Conservation (phyloP, 2,888 invertebrate species). For the Lasioglossum zephyrum region DNA sequence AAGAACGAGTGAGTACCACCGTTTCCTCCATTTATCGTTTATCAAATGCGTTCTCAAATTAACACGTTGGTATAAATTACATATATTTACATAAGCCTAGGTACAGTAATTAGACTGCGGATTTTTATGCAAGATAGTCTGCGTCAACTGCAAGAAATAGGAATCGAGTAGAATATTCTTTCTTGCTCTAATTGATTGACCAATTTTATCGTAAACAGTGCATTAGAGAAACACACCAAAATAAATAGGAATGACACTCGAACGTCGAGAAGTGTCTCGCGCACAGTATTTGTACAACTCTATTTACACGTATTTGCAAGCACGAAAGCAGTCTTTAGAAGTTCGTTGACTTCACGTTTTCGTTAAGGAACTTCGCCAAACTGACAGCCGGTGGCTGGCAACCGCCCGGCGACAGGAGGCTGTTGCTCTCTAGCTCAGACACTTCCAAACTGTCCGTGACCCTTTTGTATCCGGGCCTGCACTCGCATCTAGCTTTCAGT, state of each 20-base stretch:
- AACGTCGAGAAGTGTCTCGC: slow-evolving; percentile 8
- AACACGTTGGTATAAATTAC: slow-evolving; percentile 10
- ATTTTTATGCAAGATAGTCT: background rate
- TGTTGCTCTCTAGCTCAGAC: slow-evolving; percentile 80
- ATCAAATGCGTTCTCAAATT: background rate
- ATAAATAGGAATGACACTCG: slow-evolving; percentile 46
- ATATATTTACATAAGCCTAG: slow-evolving; percentile 29
- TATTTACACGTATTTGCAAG: slow-evolving; percentile 49
- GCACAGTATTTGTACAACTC: slow-evolving; percentile 34
- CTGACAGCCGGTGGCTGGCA: slow-evolving; percentile 88
- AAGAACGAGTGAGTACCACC: slow-evolving; percentile 81
- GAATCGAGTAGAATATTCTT: background rate
- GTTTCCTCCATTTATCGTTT: slow-evolving; percentile 3
- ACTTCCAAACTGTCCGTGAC: slow-evolving; percentile 78
- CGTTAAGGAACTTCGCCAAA: slow-evolving; percentile 88
- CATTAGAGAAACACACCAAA: background rate
- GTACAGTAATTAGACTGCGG: background rate
- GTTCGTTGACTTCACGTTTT: slow-evolving; percentile 70
- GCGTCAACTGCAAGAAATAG: background rate
- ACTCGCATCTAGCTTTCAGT: slow-evolving; percentile 87
- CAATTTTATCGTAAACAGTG: background rate
- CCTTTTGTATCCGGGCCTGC: slow-evolving; percentile 88
- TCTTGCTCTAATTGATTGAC: background rate
- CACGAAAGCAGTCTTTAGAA: slow-evolving; percentile 11
- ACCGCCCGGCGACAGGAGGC: slow-evolving; percentile 75